Conservation (phyloP, 2,113 vertebrate species). For the Polypterus bichir region DNA sequence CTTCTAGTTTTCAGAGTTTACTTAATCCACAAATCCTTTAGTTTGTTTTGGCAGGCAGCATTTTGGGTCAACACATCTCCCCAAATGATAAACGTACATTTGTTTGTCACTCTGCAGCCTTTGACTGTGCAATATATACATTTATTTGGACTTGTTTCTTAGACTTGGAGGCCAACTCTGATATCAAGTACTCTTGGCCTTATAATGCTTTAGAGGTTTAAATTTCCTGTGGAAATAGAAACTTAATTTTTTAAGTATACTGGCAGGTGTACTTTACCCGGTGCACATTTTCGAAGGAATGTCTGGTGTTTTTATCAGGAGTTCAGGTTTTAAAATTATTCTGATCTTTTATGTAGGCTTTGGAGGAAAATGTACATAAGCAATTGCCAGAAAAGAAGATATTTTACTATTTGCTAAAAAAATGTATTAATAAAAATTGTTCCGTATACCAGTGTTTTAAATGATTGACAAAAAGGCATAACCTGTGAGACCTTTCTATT, state of each 20-base stretch:
- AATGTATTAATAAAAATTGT: conserved; percentile 51
- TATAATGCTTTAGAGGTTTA: conserved; percentile 47
- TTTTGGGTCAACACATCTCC: too few relatives aligned
- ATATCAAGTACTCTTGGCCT: conserved; percentile 38
- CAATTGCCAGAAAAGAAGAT: conserved; percentile 29
- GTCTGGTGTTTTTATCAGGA: conserved; percentile 15
- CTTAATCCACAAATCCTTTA: too few relatives aligned
- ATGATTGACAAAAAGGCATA: neutral
- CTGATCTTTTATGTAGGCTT: conserved; percentile 2
- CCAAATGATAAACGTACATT: too few relatives aligned
- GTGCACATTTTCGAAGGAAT: too few relatives aligned
- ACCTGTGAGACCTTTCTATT: too few relatives aligned
- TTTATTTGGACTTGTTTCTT: conserved; percentile 42
- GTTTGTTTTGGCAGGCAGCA: too few relatives aligned
- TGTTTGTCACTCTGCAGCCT: conserved; percentile 28
- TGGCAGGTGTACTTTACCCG: too few relatives aligned
- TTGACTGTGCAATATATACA: conserved; percentile 43
- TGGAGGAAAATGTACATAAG: conserved; percentile 29
- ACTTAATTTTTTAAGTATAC: conserved; percentile 17
- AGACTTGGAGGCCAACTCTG: conserved; percentile 45
- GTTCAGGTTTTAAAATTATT: conserved; percentile 12
- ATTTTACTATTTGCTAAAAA: conserved; percentile 53
- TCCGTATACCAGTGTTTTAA: conserved; percentile 20
- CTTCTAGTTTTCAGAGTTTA: too few relatives aligned
- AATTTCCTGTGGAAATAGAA: conserved; percentile 96